A percentile compares a stretch with the other conserved stretches of the same genome.
Conservation (phyloP, 2,797 vertebrate genomes). For the Sciurus vulgaris region DNA sequence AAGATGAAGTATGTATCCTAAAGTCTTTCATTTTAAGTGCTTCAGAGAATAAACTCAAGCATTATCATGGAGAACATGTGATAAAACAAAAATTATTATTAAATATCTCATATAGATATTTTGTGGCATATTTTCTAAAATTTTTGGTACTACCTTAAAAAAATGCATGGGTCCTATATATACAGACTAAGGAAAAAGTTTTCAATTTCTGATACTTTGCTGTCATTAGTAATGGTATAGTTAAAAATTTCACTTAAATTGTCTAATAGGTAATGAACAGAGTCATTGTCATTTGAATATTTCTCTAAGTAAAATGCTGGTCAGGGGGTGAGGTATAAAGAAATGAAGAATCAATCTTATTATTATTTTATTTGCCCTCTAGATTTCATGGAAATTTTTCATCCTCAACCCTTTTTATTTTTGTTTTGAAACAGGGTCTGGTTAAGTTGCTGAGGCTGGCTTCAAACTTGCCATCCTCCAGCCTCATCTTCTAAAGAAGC, state of each 20-base stretch:
- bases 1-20: background rate
- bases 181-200: background rate
- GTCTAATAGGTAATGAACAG: background rate
- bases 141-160: background rate
- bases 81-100: slow-evolving; percentile 32
- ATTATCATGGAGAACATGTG: background rate
- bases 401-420: no score
- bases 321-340: background rate
- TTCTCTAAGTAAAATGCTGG: background rate
- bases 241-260: slow-evolving; percentile 29
- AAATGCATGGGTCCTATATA: background rate
- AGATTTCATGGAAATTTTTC: background rate
- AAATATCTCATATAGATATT: background rate
- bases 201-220: slow-evolving; percentile 1
- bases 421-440: no score
- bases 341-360: background rate
- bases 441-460: no score
- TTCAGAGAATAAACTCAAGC: background rate
- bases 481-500: no score
- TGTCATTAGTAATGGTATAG: background rate
- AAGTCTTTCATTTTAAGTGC: slow-evolving; percentile 7
- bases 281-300: background rate
- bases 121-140: slow-evolving; percentile 37
- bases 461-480: no score
- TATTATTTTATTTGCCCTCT: background rate